A percentile compares a stretch with the other conserved stretches of the same genome.
Evolutionary conservation across 2,888 invertebrate genomes (phyloP).

Genomic region (Drosophila rubida): DNA sequence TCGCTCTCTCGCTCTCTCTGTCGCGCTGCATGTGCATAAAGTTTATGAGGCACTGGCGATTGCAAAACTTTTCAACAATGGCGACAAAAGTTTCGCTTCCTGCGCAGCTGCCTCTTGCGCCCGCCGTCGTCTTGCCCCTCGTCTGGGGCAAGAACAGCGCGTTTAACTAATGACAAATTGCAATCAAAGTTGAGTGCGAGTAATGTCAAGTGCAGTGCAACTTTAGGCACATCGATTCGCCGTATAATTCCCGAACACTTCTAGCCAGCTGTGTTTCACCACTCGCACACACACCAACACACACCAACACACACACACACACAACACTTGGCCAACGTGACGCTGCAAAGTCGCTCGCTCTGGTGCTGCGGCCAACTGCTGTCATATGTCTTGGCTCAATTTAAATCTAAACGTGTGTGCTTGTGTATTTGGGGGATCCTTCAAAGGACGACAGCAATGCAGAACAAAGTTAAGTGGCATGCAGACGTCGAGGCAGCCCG

Average conservation of each 20-base stretch:
- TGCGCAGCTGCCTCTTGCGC: slow-evolving; percentile 10
- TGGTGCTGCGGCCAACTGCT: slow-evolving; percentile 4
- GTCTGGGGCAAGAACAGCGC: slow-evolving; percentile 25
- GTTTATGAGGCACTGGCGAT: slow-evolving; percentile 79
- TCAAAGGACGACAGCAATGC: slow-evolving; percentile 28
- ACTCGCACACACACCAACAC: background rate
- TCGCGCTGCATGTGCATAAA: slow-evolving; percentile 55
- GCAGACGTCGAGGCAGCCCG: slow-evolving; percentile 23
- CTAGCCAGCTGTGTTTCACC: background rate
- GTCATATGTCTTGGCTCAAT: slow-evolving; percentile 31
- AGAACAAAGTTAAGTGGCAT: slow-evolving; percentile 32
- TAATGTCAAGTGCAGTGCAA: slow-evolving; percentile 41
- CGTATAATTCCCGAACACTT: slow-evolving; percentile 30
- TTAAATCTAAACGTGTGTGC: background rate
- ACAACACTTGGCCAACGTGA: background rate
- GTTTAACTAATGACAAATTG: slow-evolving; percentile 59
- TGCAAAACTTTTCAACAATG: slow-evolving; percentile 78
- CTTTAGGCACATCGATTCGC: slow-evolving; percentile 8
- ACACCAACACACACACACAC: background rate
- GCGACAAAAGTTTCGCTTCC: slow-evolving; percentile 74
- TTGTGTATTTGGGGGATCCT: background rate
- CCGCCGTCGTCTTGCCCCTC: background rate
- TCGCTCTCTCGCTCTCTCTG: background rate
- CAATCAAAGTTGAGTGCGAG: slow-evolving; percentile 55
- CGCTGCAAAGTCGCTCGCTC: background rate